Conservation (phyloP, 2,113 vertebrate genomes). For the Garra rufa region DNA sequence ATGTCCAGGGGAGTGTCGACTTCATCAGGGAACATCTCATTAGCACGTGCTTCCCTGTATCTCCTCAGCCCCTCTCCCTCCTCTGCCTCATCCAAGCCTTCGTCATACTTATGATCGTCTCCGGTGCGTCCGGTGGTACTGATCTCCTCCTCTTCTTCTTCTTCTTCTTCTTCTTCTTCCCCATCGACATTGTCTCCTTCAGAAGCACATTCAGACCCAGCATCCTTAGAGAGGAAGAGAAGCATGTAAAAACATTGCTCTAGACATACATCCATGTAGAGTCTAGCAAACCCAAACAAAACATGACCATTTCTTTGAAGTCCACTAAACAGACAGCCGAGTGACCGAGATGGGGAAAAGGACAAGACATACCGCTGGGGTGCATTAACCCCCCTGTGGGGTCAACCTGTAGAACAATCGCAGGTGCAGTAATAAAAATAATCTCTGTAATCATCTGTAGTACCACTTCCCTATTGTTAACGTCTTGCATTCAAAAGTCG, state of each 20-base stretch:
- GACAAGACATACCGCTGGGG: slow-evolving; percentile 54
- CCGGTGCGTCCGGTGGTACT: slow-evolving; percentile 72
- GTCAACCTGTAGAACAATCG: slow-evolving; percentile 68
- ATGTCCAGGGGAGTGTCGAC: slow-evolving; percentile 89
- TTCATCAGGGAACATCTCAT: slow-evolving; percentile 96
- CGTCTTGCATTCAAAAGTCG: slow-evolving; percentile 62
- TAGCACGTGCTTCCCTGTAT: slow-evolving; percentile 88
- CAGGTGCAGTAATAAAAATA: slow-evolving; percentile 71
- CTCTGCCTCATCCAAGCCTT: slow-evolving; percentile 84
- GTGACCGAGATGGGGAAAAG: slow-evolving; percentile 50
- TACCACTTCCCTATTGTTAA: slow-evolving; percentile 75
- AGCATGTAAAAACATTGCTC: slow-evolving; percentile 16
- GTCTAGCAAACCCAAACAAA: slow-evolving; percentile 43
- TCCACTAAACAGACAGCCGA: slow-evolving; percentile 46
- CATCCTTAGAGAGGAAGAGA: slow-evolving; percentile 58
- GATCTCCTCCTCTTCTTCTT: slow-evolving; percentile 85
- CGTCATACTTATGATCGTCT: slow-evolving; percentile 84
- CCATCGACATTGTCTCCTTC: slow-evolving; percentile 70
- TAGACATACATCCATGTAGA: slow-evolving; percentile 11
- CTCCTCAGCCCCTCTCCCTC: slow-evolving; percentile 86
- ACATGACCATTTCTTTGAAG: slow-evolving; percentile 46
- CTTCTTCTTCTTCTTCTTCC: slow-evolving; percentile 78
- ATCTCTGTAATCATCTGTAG: slow-evolving; percentile 69
- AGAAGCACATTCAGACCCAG: slow-evolving; percentile 64
- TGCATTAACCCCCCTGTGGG: slow-evolving; percentile 63